A percentile compares a stretch with the other conserved stretches of the same genome.
Conservation (phyloP, 2,888 invertebrate species). For the Hipparchia sbordonii region DNA sequence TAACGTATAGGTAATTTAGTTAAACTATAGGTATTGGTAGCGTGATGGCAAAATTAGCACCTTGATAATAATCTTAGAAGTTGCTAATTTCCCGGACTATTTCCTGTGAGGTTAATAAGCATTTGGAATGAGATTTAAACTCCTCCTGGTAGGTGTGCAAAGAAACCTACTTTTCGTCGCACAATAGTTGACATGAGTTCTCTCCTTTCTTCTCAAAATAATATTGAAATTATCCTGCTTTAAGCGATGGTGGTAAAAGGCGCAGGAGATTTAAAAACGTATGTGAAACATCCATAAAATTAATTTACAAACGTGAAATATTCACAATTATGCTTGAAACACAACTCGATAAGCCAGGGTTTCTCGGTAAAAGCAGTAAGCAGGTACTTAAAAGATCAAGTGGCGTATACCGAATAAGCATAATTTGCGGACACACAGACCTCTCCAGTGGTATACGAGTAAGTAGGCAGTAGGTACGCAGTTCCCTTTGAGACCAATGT, state of each 20-base stretch:
- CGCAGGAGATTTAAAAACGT: neutral
- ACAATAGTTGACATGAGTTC: too few species aligned
- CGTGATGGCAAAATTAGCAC: neutral
- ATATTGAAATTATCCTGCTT: too few species aligned
- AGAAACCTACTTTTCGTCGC: too few species aligned
- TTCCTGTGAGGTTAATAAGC: neutral
- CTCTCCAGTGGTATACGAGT: neutral
- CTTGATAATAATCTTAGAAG: neutral
- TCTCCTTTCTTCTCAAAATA: too few species aligned
- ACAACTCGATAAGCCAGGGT: neutral
- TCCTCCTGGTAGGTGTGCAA: too few species aligned
- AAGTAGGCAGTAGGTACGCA: slow-evolving; percentile 19
- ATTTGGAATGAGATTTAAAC: too few species aligned
- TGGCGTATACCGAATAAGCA: slow-evolving; percentile 7
- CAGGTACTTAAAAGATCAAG: neutral
- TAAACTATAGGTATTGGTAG: neutral
- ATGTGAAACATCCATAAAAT: neutral
- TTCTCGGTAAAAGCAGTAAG: neutral
- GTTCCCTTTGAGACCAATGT: slow-evolving; percentile 32
- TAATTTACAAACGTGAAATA: too few species aligned
- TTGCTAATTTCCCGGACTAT: neutral
- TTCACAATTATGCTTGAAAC: neutral
- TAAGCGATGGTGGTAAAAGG: too few species aligned
- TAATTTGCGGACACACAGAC: slow-evolving; percentile 4
- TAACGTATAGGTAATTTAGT: slow-evolving; percentile 4